Conservation (phyloP, 2,797 vertebrate genomes). For the Passerculus sandwichensis region DNA sequence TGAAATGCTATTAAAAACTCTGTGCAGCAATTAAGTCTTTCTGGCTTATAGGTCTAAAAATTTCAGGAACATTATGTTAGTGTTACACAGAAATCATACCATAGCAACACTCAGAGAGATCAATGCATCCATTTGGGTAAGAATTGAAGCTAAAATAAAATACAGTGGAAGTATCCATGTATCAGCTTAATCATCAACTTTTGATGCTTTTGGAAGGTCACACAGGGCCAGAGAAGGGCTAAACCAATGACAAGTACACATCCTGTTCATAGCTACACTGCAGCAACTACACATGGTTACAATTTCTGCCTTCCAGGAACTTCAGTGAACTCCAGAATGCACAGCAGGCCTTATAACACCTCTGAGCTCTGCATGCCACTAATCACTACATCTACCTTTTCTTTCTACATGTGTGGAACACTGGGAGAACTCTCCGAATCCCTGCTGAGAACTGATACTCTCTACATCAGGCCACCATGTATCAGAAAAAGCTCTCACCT, state of each 20-base stretch:
- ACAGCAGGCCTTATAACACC: neutral
- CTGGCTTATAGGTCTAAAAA: neutral
- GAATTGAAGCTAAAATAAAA: neutral
- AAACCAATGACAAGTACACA: neutral
- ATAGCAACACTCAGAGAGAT: neutral
- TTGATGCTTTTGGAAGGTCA: neutral
- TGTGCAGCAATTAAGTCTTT: neutral
- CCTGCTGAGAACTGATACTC: neutral
- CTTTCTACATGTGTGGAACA: neutral
- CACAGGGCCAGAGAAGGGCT: neutral
- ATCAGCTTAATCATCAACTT: neutral
- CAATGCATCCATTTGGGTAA: neutral
- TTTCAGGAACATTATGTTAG: neutral
- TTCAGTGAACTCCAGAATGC: neutral
- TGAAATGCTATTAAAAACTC: neutral
- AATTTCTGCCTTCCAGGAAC: neutral
- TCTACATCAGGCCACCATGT: neutral
- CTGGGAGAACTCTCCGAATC: neutral
- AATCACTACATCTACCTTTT: neutral
- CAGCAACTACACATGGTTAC: neutral
- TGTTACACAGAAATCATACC: slow-evolving; percentile 12
- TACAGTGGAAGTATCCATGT: neutral
- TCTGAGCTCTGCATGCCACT: neutral
- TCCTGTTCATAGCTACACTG: neutral
- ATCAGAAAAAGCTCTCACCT: neutral